Percentiles rank a stretch among this genome's conserved stretches.
Evolutionary conservation across 2,113 vertebrate genomes (phyloP).

Genomic region (Ursus arctos): DNA sequence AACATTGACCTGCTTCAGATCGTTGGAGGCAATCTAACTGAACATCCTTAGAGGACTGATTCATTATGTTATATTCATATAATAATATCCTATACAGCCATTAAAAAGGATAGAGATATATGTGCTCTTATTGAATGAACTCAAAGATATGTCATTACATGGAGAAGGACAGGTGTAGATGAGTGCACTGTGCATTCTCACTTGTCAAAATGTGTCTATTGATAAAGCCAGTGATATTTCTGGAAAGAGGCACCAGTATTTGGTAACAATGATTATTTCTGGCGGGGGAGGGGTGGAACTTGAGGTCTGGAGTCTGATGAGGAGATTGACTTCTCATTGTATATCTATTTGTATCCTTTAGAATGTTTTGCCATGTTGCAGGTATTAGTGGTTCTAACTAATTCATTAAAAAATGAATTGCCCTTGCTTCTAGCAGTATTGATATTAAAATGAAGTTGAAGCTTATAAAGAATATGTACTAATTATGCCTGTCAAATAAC

Average conservation of each 20-base stretch:
- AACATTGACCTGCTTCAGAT: conserved; percentile 6
- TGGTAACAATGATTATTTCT: not conserved
- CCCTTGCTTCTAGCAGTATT: conserved; percentile 59
- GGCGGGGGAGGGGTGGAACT: not conserved
- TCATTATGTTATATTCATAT: not conserved
- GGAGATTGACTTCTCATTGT: not conserved
- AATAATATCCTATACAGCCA: not conserved
- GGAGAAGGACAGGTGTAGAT: not conserved
- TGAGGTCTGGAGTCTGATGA: not conserved
- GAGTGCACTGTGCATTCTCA: not conserved
- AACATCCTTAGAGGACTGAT: not conserved
- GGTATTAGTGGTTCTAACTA: conserved; percentile 58
- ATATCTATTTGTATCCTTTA: conserved; percentile 9
- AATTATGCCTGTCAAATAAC: conserved; percentile 52
- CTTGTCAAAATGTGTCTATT: not conserved
- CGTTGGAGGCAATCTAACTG: not conserved
- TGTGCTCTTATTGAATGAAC: not conserved
- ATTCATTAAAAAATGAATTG: conserved; percentile 70
- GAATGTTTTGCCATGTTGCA: conserved; percentile 17
- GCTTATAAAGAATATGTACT: conserved; percentile 49
- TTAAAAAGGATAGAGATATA: not conserved
- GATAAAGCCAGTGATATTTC: conserved; percentile 31
- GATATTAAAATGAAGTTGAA: conserved; percentile 65
- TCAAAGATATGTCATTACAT: not conserved
- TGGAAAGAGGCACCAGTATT: not conserved